These are phyloP conservation scores for Dinoponera quadriceps DNA, from an alignment of 1,140 invertebrate genomes.

Conservation along the genomic window DNA sequence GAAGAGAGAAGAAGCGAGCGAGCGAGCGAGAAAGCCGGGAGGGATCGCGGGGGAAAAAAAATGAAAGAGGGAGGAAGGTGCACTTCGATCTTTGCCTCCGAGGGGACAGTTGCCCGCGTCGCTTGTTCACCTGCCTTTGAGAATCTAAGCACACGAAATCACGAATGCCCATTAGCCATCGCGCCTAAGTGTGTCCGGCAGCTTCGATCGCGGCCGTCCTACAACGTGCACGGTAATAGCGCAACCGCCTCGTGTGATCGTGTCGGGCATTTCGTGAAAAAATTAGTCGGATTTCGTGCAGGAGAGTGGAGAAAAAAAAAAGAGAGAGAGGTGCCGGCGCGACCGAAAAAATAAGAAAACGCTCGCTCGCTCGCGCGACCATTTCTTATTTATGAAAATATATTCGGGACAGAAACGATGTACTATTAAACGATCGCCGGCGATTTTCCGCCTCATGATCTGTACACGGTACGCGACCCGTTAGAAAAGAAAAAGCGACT, in stretches of 20 bases:
- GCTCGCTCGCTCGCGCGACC: too few relatives aligned
- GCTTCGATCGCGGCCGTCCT: constrained; percentile 35
- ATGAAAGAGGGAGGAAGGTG: constrained; percentile 26
- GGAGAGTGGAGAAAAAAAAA: not conserved
- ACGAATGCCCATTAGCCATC: constrained; percentile 76
- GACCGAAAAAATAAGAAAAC: too few relatives aligned
- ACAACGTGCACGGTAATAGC: constrained; percentile 33
- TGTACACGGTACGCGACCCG: not conserved
- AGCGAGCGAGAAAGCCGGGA: not conserved
- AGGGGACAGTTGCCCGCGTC: constrained; percentile 76
- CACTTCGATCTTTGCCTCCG: constrained; percentile 72
- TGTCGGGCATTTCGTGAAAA: too few relatives aligned
- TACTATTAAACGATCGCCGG: not conserved
- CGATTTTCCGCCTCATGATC: constrained; percentile 13
- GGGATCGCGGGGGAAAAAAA: not conserved
- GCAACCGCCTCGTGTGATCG: constrained; percentile 2
- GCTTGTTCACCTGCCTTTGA: constrained; percentile 75
- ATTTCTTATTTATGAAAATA: too few relatives aligned
- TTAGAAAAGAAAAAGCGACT: constrained; percentile 22
- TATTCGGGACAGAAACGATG: too few relatives aligned
- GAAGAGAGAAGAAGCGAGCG: not conserved
- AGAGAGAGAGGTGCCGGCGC: too few relatives aligned
- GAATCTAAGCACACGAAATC: constrained; percentile 79
- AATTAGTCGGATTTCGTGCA: constrained; percentile 1
- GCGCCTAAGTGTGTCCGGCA: constrained; percentile 50